Evolutionary conservation across 2,113 vertebrate species (phyloP).

Genomic region (Kryptolebias marmoratus): DNA sequence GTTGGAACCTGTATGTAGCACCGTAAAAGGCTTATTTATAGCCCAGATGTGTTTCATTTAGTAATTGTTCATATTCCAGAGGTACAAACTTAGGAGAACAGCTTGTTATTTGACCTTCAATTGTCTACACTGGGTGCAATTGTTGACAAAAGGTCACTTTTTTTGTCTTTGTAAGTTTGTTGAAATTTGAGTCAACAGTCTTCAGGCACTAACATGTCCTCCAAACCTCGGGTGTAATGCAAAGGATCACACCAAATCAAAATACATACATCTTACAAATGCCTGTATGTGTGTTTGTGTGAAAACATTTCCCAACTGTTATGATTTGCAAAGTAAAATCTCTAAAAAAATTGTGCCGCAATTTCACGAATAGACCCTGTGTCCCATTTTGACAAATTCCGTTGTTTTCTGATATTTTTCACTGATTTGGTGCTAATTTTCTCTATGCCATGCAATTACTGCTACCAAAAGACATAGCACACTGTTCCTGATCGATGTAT

Average conservation of each 20-base stretch:
- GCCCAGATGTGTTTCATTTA: neutral
- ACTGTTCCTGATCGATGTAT: no score
- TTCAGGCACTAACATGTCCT: slow-evolving; percentile 27
- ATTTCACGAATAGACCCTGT: no score
- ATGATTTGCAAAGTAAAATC: neutral
- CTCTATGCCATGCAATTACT: no score
- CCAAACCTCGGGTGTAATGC: neutral
- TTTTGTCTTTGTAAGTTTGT: slow-evolving; percentile 50
- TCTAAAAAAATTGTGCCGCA: no score
- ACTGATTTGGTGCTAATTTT: no score
- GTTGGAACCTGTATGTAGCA: neutral
- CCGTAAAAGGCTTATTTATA: neutral
- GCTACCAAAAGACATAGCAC: no score
- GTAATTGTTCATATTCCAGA: slow-evolving; percentile 22
- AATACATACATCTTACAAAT: neutral
- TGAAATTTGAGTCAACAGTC: slow-evolving; percentile 59
- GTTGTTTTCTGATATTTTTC: no score
- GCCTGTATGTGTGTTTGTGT: neutral
- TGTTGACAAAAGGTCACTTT: slow-evolving; percentile 15
- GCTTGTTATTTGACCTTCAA: slow-evolving; percentile 58
- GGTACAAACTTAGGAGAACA: slow-evolving; percentile 22
- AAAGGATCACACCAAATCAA: neutral
- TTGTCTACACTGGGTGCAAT: slow-evolving; percentile 35
- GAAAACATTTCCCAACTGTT: neutral
- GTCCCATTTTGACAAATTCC: no score